A percentile compares a stretch with the other conserved stretches of the same genome.
phyloP scores from a whole-genome alignment of 2,888 invertebrate genomes.

The Aphidius colemani region DNA sequence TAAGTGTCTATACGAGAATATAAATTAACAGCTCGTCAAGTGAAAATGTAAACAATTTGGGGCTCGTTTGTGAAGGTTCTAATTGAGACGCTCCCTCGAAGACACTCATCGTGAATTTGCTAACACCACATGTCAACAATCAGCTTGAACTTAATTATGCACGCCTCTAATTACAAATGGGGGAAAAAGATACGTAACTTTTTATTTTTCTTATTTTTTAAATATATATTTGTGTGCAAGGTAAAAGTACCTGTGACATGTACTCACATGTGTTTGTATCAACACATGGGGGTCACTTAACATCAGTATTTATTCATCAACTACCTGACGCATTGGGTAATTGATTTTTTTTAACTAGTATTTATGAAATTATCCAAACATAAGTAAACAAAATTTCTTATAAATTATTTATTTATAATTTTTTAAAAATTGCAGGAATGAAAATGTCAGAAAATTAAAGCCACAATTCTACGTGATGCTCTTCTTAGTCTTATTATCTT shows the following conservation, averaged over 20 bases:
- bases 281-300: too few species aligned
- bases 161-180: constrained; percentile 57
- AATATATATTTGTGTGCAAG: too few species aligned
- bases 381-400: background rate
- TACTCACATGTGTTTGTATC: too few species aligned
- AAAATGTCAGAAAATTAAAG: constrained; percentile 24
- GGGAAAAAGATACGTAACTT: constrained; percentile 13
- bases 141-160: constrained; percentile 54
- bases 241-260: too few species aligned
- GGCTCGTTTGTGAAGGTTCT: constrained; percentile 41
- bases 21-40: constrained; percentile 52
- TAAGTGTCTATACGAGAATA: constrained; percentile 30
- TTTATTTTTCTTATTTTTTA: too few species aligned
- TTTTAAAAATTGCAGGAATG: constrained; percentile 8
- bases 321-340: too few species aligned
- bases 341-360: background rate
- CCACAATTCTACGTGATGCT: constrained; percentile 32
- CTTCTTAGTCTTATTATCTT: constrained; percentile 15
- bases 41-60: constrained; percentile 45
- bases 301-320: too few species aligned
- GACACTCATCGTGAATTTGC: constrained; percentile 52
- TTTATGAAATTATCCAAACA: background rate
- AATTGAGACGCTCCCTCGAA: constrained; percentile 58
- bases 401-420: constrained; percentile 17
- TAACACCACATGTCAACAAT: constrained; percentile 57